These are phyloP conservation scores for Caenorhabditis doughertyi DNA, from an alignment of 2,888 invertebrate genomes.

Conservation along the genomic window DNA sequence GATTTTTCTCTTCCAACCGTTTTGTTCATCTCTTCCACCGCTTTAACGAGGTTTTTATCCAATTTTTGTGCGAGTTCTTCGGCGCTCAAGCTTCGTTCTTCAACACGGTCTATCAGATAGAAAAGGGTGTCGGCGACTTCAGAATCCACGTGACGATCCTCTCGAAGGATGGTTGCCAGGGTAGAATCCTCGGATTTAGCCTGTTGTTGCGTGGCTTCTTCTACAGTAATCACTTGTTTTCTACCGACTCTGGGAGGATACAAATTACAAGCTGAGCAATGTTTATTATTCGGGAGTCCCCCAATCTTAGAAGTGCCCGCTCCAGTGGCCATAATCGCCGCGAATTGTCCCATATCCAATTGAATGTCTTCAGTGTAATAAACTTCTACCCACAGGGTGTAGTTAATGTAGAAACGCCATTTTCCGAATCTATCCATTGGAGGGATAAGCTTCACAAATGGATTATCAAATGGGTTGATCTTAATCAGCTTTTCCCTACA, in stretches of 20 bases:
- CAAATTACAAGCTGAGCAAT: conserved; percentile 79
- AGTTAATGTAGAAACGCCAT: conserved; percentile 71
- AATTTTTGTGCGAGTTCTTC: conserved; percentile 35
- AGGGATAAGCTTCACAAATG: conserved; percentile 71
- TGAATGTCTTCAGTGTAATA: conserved; percentile 80
- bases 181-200: conserved; percentile 1
- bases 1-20: conserved; percentile 14
- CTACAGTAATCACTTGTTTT: not conserved
- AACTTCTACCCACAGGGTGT: conserved; percentile 80
- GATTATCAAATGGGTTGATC: conserved; percentile 74
- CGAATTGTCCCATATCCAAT: conserved; percentile 72
- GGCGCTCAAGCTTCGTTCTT: conserved; percentile 18
- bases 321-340: conserved; percentile 70
- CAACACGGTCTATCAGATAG: conserved; percentile 40
- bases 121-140: conserved; percentile 37
- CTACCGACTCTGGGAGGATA: conserved; percentile 73
- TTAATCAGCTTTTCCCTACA: conserved; percentile 68
- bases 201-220: not conserved
- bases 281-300: conserved; percentile 81
- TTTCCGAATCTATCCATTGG: conserved; percentile 21
- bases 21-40: conserved; percentile 50
- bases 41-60: conserved; percentile 29
- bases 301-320: conserved; percentile 77
- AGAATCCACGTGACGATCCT: conserved; percentile 17
- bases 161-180: conserved; percentile 14